Percentiles rank a stretch among this genome's conserved stretches.
Conservation (phyloP, 2,113 vertebrate species). For the Laticauda colubrina region DNA sequence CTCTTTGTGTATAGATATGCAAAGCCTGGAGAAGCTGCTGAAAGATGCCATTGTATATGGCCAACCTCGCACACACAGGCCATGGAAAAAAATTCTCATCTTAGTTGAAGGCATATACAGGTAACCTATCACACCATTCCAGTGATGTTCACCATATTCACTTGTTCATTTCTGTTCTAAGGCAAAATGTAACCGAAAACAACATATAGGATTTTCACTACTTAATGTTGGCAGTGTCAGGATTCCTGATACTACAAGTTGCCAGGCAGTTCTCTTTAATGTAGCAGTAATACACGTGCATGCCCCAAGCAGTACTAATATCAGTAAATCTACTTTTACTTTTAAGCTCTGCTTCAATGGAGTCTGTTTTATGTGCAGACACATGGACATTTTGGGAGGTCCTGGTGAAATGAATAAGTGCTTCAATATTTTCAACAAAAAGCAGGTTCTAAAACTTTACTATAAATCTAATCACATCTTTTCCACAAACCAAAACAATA, state of each 20-base stretch:
- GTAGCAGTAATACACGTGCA: conserved; percentile 3
- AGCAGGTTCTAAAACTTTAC: not conserved
- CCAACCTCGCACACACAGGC: conserved; percentile 91
- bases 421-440: not conserved
- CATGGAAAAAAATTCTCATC: conserved; percentile 98
- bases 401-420: not conserved
- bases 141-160: conserved; percentile 37
- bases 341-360: not conserved
- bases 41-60: conserved; percentile 94
- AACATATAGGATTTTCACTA: not conserved
- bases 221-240: not conserved
- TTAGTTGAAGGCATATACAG: conserved; percentile 97
- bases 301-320: conserved; percentile 23
- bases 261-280: not conserved
- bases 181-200: not conserved
- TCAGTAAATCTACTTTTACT: not conserved
- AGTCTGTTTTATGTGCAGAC: not conserved
- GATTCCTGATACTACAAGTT: no score
- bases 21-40: conserved; percentile 94
- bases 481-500: not conserved
- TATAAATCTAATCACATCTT: not conserved
- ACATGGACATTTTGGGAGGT: not conserved
- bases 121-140: conserved; percentile 67
- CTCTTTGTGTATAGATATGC: conserved; percentile 84
- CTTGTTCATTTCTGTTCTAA: conserved; percentile 40